Evolutionary conservation across 92 coral and sea anemone species (phyloP).

Genomic region (Umimayanthus chanpuru): DNA sequence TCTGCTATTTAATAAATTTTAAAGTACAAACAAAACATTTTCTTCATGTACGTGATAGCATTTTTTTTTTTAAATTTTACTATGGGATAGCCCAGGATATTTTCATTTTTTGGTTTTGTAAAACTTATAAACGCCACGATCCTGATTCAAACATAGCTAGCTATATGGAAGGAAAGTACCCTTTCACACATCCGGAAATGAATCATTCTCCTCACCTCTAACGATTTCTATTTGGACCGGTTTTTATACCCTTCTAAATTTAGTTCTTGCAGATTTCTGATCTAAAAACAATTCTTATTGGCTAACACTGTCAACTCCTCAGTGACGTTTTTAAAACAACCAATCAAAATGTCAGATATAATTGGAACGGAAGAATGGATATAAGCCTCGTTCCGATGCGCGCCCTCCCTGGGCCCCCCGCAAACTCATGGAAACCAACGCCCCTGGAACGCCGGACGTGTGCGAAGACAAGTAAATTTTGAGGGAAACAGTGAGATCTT

Average conservation of each 20-base stretch:
- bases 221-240: neutral
- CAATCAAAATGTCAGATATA: conserved; percentile 57
- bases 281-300: conserved; percentile 53
- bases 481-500: conserved; percentile 42
- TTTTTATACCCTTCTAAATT: conserved; percentile 60
- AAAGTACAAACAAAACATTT: too few relatives aligned
- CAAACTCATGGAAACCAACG: conserved; percentile 84
- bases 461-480: conserved; percentile 60
- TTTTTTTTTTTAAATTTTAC: too few relatives aligned
- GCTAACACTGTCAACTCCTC: conserved; percentile 34
- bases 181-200: neutral
- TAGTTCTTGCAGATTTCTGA: conserved; percentile 37
- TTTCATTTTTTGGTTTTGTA: too few relatives aligned
- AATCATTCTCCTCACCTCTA: neutral
- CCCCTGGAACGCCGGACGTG: conserved; percentile 94
- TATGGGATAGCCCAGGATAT: too few relatives aligned
- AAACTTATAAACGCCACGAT: neutral
- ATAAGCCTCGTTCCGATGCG: conserved; percentile 66
- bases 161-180: neutral
- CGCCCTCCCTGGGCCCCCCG: conserved; percentile 87
- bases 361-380: conserved; percentile 17
- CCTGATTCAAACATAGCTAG: neutral
- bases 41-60: too few relatives aligned
- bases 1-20: too few relatives aligned
- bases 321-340: conserved; percentile 40